Conservation (phyloP, 2,113 vertebrate genomes). For the Hirundichthys speculiger region DNA sequence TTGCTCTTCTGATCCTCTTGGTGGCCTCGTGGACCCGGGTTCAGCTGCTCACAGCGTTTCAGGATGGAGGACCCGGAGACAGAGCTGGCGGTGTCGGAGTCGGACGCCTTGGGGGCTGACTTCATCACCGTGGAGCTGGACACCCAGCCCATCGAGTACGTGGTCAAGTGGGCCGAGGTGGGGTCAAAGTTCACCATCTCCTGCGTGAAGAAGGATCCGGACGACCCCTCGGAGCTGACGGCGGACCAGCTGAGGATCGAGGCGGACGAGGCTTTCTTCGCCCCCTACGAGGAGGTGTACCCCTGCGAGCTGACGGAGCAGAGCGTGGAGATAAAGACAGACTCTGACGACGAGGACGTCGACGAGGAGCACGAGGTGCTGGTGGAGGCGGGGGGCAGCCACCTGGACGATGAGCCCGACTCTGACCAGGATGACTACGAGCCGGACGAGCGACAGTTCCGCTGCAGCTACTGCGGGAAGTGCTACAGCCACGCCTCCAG, state of each 20-base stretch:
- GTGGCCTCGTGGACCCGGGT: neutral
- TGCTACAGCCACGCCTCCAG: slow-evolving; percentile 75
- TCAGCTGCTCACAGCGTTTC: slow-evolving; percentile 9
- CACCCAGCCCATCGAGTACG: slow-evolving; percentile 83
- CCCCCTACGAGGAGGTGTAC: slow-evolving; percentile 79
- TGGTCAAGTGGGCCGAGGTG: slow-evolving; percentile 82
- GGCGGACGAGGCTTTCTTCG: slow-evolving; percentile 76
- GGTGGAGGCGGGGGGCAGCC: slow-evolving; percentile 69
- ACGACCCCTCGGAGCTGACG: slow-evolving; percentile 68
- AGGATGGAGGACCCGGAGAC: slow-evolving; percentile 78
- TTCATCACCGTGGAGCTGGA: slow-evolving; percentile 83
- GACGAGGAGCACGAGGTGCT: slow-evolving; percentile 66
- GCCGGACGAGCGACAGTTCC: slow-evolving; percentile 60
- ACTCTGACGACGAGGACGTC: slow-evolving; percentile 70
- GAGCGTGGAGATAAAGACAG: slow-evolving; percentile 75
- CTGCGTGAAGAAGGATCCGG: slow-evolving; percentile 80
- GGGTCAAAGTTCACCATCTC: slow-evolving; percentile 82
- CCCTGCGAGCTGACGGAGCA: slow-evolving; percentile 78
- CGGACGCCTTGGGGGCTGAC: slow-evolving; percentile 77
- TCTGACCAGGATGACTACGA: slow-evolving; percentile 69
- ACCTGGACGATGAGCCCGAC: slow-evolving; percentile 60
- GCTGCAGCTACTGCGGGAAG: slow-evolving; percentile 75
- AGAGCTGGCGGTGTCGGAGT: slow-evolving; percentile 75
- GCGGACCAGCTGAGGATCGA: slow-evolving; percentile 76
- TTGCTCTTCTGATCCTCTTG: slow-evolving; percentile 3